Evolutionary conservation across 2,797 vertebrate genomes (phyloP).

Genomic region (Gallinago stenura): DNA sequence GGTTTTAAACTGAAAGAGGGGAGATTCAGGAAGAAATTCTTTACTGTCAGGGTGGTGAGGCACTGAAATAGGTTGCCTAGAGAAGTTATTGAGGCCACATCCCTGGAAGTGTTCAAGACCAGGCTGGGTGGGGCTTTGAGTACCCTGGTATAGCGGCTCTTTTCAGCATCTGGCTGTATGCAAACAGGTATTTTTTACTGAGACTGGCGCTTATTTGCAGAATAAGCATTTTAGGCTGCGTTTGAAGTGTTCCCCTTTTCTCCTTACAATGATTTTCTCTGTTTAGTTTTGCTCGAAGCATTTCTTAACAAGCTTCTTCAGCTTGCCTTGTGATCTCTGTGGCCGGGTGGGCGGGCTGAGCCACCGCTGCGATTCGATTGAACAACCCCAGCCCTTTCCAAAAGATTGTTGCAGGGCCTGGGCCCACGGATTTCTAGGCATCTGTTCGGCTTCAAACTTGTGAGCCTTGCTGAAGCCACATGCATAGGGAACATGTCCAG

Average conservation of each 20-base stretch:
- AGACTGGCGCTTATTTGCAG: conserved; percentile 18
- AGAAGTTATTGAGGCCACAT: neutral
- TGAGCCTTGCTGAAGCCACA: neutral
- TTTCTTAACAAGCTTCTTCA: conserved; percentile 37
- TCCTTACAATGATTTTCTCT: conserved; percentile 26
- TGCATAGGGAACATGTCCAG: neutral
- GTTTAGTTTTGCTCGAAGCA: conserved; percentile 39
- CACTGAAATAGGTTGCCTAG: neutral
- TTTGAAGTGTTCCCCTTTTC: conserved; percentile 16
- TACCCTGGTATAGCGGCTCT: neutral
- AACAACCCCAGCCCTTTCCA: neutral
- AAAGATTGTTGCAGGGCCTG: neutral
- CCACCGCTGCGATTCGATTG: neutral
- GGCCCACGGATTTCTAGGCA: neutral
- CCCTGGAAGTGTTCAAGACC: neutral
- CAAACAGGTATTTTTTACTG: conserved; percentile 2
- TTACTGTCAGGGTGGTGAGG: neutral
- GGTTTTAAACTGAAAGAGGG: neutral
- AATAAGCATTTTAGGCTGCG: conserved; percentile 23
- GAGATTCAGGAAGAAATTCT: neutral
- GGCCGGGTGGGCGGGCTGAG: rapidly evolving
- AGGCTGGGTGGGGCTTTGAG: neutral
- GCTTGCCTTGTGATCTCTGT: neutral
- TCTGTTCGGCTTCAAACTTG: neutral
- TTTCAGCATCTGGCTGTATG: neutral